Evolutionary conservation across 2,888 invertebrate species (phyloP).

Genomic region (Callimorpha dominula): DNA sequence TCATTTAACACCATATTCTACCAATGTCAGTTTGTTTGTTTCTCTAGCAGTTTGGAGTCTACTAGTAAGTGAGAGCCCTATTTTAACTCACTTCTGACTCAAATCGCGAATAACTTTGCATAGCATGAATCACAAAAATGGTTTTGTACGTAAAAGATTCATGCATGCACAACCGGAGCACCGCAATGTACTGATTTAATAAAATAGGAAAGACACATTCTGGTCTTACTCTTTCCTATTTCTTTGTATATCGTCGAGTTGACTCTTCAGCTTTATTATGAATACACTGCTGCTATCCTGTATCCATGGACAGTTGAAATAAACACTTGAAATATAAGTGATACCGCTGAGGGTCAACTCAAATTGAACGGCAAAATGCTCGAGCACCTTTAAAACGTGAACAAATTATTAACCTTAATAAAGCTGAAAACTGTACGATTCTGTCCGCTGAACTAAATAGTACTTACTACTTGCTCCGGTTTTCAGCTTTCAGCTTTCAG

Average conservation of each 20-base stretch:
- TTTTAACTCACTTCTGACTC: slow-evolving; percentile 69
- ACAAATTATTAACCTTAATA: no score
- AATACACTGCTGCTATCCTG: slow-evolving; percentile 58
- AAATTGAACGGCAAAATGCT: not conserved
- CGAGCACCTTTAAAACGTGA: no score
- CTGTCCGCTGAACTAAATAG: no score
- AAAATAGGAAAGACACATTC: slow-evolving; percentile 69
- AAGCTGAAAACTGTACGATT: no score
- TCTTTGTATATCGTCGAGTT: slow-evolving; percentile 55
- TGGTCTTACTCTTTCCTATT: slow-evolving; percentile 47
- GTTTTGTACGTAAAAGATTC: slow-evolving; percentile 68
- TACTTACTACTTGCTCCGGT: no score
- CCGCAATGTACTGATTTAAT: slow-evolving; percentile 76
- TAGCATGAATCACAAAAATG: slow-evolving; percentile 78
- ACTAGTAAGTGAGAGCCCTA: slow-evolving; percentile 49
- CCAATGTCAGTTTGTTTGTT: slow-evolving; percentile 18
- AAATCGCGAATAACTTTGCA: slow-evolving; percentile 81
- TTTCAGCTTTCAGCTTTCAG: no score
- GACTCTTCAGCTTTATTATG: slow-evolving; percentile 55
- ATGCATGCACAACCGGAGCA: slow-evolving; percentile 56
- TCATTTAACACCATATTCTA: not conserved
- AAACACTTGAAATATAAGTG: not conserved
- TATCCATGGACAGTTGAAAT: not conserved
- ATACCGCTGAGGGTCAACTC: not conserved
- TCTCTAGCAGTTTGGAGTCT: slow-evolving; percentile 21